These are phyloP conservation scores for Heterotilapia buettikoferi DNA, from an alignment of 2,113 vertebrate species.

Conservation along the genomic window DNA sequence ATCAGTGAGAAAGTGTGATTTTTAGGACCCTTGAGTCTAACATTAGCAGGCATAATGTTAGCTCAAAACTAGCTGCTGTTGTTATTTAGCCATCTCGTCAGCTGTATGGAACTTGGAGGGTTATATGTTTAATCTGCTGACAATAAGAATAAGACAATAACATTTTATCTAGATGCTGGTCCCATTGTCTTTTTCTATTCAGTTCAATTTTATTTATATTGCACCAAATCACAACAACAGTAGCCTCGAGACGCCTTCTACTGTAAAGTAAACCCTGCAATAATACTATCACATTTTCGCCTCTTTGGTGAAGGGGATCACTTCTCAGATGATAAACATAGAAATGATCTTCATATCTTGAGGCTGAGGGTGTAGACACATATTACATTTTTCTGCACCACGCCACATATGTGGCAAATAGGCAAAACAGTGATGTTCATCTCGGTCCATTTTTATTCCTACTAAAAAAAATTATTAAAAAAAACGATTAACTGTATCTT, in stretches of 20 bases:
- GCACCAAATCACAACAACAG: not conserved
- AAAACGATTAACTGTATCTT: not conserved
- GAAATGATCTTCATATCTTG: not conserved
- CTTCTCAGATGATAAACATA: not conserved
- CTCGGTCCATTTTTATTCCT: not conserved
- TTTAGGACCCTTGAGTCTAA: not conserved
- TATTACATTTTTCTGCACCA: not conserved
- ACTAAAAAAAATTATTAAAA: fast-evolving
- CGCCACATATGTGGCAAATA: not conserved
- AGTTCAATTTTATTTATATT: not conserved
- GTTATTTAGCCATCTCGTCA: not conserved
- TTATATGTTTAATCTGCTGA: not conserved
- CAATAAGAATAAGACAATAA: not conserved
- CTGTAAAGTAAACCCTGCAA: not conserved
- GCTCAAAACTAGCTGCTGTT: not conserved
- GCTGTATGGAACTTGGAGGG: not conserved
- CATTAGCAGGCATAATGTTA: not conserved
- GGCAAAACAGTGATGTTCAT: not conserved
- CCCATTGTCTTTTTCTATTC: not conserved
- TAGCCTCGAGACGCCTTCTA: not conserved
- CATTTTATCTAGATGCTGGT: not conserved
- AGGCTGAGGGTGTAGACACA: not conserved
- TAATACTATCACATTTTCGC: not conserved
- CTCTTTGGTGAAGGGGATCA: not conserved
- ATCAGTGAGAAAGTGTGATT: not conserved